These are phyloP conservation scores for Atta cephalotes DNA, from an alignment of 1,140 invertebrate species.

Conservation along the genomic window DNA sequence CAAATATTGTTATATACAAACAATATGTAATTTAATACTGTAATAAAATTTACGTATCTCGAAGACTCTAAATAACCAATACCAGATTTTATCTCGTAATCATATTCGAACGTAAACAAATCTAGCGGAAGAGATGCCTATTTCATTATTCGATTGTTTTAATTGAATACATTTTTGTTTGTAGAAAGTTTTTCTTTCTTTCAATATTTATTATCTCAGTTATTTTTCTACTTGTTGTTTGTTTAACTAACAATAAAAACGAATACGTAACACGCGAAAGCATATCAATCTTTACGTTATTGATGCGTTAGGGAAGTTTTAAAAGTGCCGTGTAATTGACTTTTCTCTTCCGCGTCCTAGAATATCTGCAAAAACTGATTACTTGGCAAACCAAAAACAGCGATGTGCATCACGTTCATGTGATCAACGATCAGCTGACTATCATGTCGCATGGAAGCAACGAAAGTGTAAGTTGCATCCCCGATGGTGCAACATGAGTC, in stretches of 20 bases:
- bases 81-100: background rate
- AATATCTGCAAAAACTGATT: constrained; percentile 27
- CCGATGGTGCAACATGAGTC: constrained; percentile 55
- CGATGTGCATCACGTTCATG: background rate
- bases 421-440: constrained; percentile 63
- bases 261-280: background rate
- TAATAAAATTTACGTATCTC: constrained; percentile 16
- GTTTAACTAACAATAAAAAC: constrained; percentile 8
- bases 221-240: background rate
- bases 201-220: background rate
- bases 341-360: background rate
- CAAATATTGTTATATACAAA: constrained; percentile 12
- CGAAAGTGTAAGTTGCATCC: constrained; percentile 51
- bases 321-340: background rate
- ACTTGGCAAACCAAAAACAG: constrained; percentile 39
- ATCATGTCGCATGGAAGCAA: background rate
- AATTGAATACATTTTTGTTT: background rate
- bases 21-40: constrained; percentile 44
- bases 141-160: constrained; percentile 14
- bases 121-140: background rate
- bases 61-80: background rate
- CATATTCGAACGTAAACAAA: background rate
- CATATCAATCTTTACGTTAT: background rate
- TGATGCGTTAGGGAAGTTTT: background rate
- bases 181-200: constrained; percentile 1